These are phyloP conservation scores for Propithecus deckenii DNA, from an alignment of 2,797 vertebrate species.

Conservation along the genomic window DNA sequence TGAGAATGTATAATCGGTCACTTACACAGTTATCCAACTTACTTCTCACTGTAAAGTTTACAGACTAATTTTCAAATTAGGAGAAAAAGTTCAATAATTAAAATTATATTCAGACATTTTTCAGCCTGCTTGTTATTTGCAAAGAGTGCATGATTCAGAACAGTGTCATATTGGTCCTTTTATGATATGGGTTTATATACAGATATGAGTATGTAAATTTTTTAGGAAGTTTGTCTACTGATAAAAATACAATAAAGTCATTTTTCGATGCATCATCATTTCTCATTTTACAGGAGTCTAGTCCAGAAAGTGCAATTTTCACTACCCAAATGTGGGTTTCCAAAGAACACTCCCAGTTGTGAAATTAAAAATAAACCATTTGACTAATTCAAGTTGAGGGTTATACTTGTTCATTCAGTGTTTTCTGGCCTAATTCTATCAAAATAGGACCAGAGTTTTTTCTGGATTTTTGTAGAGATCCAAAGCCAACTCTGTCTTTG, in stretches of 20 bases:
- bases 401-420: neutral
- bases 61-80: slow-evolving; percentile 24
- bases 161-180: neutral
- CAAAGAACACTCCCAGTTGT: slow-evolving; percentile 3
- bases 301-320: slow-evolving; percentile 13
- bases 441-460: neutral
- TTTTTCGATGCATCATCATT: slow-evolving; percentile 58
- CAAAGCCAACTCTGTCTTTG: neutral
- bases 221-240: slow-evolving; percentile 70
- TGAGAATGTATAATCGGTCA: neutral
- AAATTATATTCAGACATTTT: slow-evolving; percentile 42
- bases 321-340: slow-evolving; percentile 45
- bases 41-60: slow-evolving; percentile 4
- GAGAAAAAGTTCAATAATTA: neutral
- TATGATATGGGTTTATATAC: slow-evolving; percentile 21
- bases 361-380: slow-evolving; percentile 46
- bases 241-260: slow-evolving; percentile 67
- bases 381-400: neutral
- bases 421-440: neutral
- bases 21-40: neutral
- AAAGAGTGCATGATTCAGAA: slow-evolving; percentile 46
- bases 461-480: neutral
- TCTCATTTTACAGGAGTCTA: slow-evolving; percentile 2
- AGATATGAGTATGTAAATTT: slow-evolving; percentile 59
- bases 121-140: slow-evolving; percentile 16